Conservation (phyloP, 2,113 vertebrate species). For the Odocoileus hemionus region DNA sequence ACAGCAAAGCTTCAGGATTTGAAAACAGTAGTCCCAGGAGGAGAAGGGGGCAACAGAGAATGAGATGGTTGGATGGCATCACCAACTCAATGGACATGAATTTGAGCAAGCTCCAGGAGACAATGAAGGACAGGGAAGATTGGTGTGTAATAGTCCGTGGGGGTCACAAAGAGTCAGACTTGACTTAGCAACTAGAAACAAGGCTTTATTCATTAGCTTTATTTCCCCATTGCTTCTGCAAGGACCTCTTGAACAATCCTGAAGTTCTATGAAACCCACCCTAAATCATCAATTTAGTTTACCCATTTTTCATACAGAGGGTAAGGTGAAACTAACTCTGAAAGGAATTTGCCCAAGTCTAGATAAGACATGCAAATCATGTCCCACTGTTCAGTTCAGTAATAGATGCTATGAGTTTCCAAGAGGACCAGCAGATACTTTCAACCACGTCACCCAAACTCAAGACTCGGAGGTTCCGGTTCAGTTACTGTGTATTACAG, state of each 20-base stretch:
- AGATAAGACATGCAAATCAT: neutral
- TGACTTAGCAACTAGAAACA: neutral
- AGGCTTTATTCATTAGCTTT: neutral
- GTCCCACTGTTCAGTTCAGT: neutral
- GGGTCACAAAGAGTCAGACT: neutral
- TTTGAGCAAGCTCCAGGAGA: neutral
- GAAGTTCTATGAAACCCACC: neutral
- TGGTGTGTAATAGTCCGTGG: neutral
- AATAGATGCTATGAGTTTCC: neutral
- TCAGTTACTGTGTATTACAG: neutral
- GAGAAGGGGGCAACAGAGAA: neutral
- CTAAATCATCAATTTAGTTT: neutral
- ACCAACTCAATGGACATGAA: neutral
- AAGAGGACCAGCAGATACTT: neutral
- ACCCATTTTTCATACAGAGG: neutral
- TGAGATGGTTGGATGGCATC: neutral
- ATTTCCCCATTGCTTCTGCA: neutral
- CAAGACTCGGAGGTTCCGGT: neutral
- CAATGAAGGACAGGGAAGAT: neutral
- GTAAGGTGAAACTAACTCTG: neutral
- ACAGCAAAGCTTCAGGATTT: too few species aligned
- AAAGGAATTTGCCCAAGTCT: neutral
- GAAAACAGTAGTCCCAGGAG: neutral
- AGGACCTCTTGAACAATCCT: too few species aligned
- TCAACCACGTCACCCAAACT: neutral